A percentile compares a stretch with the other conserved stretches of the same genome.
phyloP scores from a whole-genome alignment of 2,797 vertebrate genomes.

The Leuciscus waleckii region DNA sequence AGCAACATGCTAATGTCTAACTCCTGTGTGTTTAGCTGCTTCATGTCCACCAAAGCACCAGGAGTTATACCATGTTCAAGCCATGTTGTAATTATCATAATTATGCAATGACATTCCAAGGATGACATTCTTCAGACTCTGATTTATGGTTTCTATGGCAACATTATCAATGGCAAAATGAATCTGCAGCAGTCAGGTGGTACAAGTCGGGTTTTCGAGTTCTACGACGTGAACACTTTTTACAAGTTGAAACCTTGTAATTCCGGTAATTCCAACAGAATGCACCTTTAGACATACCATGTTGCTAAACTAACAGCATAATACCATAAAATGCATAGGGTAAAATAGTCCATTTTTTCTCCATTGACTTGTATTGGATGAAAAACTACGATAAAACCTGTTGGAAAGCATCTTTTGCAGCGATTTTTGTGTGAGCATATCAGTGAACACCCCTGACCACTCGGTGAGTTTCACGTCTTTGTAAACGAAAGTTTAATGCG shows the following conservation, averaged over 20 bases:
- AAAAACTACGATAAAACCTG: too few relatives aligned
- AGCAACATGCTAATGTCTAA: neutral
- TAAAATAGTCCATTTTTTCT: neutral
- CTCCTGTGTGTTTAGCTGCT: neutral
- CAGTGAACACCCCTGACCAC: too few relatives aligned
- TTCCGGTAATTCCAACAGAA: neutral
- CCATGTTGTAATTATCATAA: neutral
- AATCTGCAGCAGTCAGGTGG: neutral
- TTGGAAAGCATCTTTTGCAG: too few relatives aligned
- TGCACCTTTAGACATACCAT: neutral
- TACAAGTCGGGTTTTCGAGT: neutral
- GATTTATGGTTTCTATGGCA: neutral
- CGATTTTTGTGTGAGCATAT: too few relatives aligned
- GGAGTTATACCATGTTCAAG: neutral
- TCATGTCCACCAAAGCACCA: neutral
- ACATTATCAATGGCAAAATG: neutral
- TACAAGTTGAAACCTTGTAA: neutral
- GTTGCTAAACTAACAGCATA: neutral
- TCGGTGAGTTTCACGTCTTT: too few relatives aligned
- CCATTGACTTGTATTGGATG: too few relatives aligned
- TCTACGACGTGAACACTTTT: neutral
- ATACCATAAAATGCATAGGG: neutral
- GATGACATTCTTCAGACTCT: neutral
- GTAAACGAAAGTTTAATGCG: too few relatives aligned
- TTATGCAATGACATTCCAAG: neutral